Evolutionary conservation across 2,113 vertebrate species (phyloP).

Genomic region (Antechinus stuartii): DNA sequence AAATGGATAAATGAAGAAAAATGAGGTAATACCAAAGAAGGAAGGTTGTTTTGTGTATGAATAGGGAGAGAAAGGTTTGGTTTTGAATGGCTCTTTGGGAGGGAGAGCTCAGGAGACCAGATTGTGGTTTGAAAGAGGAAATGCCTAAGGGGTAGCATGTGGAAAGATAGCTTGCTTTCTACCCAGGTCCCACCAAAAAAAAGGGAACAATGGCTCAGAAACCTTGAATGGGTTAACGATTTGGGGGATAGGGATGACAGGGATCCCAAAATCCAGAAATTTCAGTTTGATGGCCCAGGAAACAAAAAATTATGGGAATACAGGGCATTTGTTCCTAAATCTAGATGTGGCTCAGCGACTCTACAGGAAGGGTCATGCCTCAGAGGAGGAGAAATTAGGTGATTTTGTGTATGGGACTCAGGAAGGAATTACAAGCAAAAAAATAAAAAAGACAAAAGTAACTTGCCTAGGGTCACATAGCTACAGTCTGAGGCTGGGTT

Average conservation of each 20-base stretch:
- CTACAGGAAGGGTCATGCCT: background rate
- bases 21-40: too few species aligned
- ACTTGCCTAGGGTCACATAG: too few species aligned
- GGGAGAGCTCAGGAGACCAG: background rate
- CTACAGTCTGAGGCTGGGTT: too few species aligned
- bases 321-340: too few species aligned
- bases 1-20: background rate
- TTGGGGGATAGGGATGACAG: background rate
- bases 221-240: background rate
- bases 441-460: too few species aligned
- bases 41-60: background rate
- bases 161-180: background rate
- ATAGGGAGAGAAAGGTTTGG: background rate
- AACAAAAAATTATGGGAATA: too few species aligned
- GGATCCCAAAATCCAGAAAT: background rate
- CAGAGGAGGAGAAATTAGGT: background rate
- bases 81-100: background rate
- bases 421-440: too few species aligned
- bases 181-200: background rate
- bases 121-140: background rate
- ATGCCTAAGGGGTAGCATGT: background rate
- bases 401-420: too few species aligned
- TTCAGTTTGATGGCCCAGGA: too few species aligned
- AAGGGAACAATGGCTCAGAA: background rate
- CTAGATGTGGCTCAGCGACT: too few species aligned